Percentiles rank a stretch among this genome's conserved stretches.
Evolutionary conservation across 2,797 vertebrate species (phyloP).

Genomic region (Scleropages formosus): DNA sequence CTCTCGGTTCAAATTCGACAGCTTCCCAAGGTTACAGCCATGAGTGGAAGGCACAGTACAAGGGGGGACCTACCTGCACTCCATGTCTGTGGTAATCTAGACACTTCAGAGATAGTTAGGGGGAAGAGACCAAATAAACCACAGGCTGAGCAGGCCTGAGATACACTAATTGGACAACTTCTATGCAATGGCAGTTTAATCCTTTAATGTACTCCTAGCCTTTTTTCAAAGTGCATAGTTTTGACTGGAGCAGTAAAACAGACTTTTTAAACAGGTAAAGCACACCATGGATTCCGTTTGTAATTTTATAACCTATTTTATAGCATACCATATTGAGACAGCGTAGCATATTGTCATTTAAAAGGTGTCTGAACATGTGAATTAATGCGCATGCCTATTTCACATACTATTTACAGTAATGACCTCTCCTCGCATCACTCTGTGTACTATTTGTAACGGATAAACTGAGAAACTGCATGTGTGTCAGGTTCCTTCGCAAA

Average conservation of each 20-base stretch:
- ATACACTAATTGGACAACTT: slow-evolving; percentile 5
- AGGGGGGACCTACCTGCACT: background rate
- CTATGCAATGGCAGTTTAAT: slow-evolving; percentile 10
- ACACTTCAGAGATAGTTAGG: background rate
- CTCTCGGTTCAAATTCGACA: no score
- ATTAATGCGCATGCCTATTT: no score
- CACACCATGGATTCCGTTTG: background rate
- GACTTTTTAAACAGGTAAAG: background rate
- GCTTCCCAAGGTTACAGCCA: no score
- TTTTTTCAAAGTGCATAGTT: background rate
- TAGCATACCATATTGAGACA: background rate
- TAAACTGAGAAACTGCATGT: background rate
- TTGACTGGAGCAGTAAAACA: background rate
- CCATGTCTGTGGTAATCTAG: background rate
- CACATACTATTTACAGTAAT: no score
- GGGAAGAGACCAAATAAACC: background rate
- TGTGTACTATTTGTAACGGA: background rate
- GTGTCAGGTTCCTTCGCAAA: background rate
- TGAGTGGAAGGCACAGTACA: background rate
- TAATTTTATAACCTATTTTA: background rate
- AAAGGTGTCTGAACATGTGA: no score
- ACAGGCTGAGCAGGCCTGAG: background rate
- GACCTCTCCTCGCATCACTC: no score
- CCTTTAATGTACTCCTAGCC: background rate
- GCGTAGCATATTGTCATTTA: no score